Conservation (phyloP, 2,888 invertebrate genomes). For the Galeruca laticollis region DNA sequence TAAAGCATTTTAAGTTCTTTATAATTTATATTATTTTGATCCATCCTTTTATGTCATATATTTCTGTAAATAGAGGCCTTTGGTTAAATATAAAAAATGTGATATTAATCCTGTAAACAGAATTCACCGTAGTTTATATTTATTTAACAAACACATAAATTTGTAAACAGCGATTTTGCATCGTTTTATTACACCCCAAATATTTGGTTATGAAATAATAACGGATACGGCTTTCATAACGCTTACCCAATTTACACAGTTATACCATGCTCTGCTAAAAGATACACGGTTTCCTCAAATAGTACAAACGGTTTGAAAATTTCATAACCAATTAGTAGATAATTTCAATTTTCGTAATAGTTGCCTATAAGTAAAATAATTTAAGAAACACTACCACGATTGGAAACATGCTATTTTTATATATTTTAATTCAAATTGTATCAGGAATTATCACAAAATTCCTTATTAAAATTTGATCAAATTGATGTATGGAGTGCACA, state of each 20-base stretch:
- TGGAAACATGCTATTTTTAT: too few relatives aligned
- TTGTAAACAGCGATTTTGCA: slow-evolving; percentile 4
- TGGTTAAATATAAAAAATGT: neutral
- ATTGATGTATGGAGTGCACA: too few relatives aligned
- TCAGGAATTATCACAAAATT: too few relatives aligned
- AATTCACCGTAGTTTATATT: neutral
- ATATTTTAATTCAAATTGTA: too few relatives aligned
- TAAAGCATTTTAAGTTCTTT: too few relatives aligned
- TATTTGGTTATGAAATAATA: slow-evolving; percentile 12
- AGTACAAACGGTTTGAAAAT: neutral
- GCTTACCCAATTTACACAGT: neutral
- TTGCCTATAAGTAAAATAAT: neutral
- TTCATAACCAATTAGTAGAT: neutral
- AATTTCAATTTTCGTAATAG: neutral
- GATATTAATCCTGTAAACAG: neutral
- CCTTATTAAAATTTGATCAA: too few relatives aligned
- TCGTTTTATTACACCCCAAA: slow-evolving; percentile 5
- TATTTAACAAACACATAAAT: neutral
- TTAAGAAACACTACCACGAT: neutral
- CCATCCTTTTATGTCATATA: neutral
- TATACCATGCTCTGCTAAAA: neutral
- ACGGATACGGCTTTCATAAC: neutral
- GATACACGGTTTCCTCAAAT: neutral
- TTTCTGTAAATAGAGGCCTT: neutral
- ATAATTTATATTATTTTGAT: neutral